Evolutionary conservation across 2,888 invertebrate species (phyloP), one percentile per base, ranked within the genome.

Genomic region (Thumatha senex): DNA sequence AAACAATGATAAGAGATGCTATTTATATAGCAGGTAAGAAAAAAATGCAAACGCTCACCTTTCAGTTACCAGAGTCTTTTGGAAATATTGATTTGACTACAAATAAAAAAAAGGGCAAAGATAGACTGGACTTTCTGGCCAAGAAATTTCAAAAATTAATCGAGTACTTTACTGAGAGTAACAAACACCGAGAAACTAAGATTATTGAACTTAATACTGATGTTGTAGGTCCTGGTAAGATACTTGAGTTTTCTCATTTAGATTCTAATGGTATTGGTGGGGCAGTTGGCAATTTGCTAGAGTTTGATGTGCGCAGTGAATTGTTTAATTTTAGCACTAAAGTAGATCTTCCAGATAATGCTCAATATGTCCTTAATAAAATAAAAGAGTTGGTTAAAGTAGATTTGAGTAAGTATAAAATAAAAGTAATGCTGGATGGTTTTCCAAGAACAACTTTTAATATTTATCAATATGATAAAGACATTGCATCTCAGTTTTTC

Each of bases 391-490:
- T 48, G 44, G 56, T 41, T 8, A 30, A 43, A n/a, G 55, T 61
- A 40, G 58, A 67, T 40, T 48, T 69, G 15, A 31, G 31, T 13
- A 47, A 47, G 15, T 78, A 62, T 51, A 64, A 52, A 44, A 54
- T 78, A 13, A 61, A 65, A 41, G 59, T 76, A 3, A 60, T 66
- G 14, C 54, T 72, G n/a, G 56, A 63, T 40, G 64, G 54, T 10
- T 78, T 76, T 42, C 77, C 78, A 10, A 68, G 70, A 55, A 57
- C 63, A 46, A 61, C 59, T 14, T 74, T 78, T 54, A 48, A 70
- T 13, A 59, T 59, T 40, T 63, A 65, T 36, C 58, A 72, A 48
- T 66, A 67, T 42, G 78, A 78, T 39, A 68, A 57, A 49, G 46
- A 48, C n/a, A 55, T 66, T 35, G 76, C 73, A 0, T 48, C 62